Conservation (phyloP, 2,888 invertebrate genomes). For the Azorinus chamasolen region DNA sequence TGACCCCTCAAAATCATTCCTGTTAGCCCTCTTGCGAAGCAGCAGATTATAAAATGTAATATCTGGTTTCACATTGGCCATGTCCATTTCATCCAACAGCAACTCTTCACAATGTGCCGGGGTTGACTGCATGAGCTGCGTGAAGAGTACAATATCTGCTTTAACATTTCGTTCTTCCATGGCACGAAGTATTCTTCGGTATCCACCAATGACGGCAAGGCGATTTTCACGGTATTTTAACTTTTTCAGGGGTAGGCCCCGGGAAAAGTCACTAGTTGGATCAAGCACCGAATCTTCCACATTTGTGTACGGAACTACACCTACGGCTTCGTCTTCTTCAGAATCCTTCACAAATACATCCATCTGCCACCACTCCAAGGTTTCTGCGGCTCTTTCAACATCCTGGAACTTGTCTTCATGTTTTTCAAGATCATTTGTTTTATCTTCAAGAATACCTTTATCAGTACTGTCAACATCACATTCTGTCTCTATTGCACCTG, state of each 20-base stretch:
- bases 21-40: slow-evolving; percentile 92
- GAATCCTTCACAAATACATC: neutral
- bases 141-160: slow-evolving; percentile 93
- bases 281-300: slow-evolving; percentile 66
- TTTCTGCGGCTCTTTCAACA: neutral
- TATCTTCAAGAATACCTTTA: too few relatives aligned
- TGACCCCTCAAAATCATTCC: slow-evolving; percentile 91
- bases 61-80: slow-evolving; percentile 89
- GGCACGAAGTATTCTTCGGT: slow-evolving; percentile 91
- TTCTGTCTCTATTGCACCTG: neutral
- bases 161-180: slow-evolving; percentile 90
- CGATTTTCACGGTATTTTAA: slow-evolving; percentile 65
- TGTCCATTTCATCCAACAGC: slow-evolving; percentile 89
- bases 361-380: too few relatives aligned
- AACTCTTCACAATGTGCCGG: slow-evolving; percentile 89
- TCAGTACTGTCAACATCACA: slow-evolving; percentile 3
- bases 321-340: neutral
- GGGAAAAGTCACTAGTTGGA: slow-evolving; percentile 35
- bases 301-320: neutral
- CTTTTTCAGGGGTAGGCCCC: slow-evolving; percentile 28
- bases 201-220: slow-evolving; percentile 91
- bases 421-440: too few relatives aligned
- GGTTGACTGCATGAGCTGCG: slow-evolving; percentile 91
- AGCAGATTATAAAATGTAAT: slow-evolving; percentile 95
- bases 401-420: neutral